Evolutionary conservation across 1,140 invertebrate species (phyloP), one percentile per base, ranked within the genome.

Genomic region (Aphaenogaster ashmeadi): DNA sequence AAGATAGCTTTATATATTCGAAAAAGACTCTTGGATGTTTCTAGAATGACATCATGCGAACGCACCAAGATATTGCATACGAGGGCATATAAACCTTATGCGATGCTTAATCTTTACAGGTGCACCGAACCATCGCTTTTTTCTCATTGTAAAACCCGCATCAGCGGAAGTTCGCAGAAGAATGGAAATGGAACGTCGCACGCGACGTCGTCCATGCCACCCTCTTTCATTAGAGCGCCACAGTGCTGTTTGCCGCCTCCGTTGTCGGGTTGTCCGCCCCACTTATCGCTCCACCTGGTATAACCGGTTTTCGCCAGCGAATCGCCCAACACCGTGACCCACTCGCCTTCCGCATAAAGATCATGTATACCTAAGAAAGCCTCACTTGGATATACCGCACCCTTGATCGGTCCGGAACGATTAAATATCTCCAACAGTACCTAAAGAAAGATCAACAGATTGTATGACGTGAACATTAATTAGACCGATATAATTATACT

Each of bases 331-430:
- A 95, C 91, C 9, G 94, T 95, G 5, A 94, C 93, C 94, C 94
- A 95, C 13, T 95, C 94, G 41, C 93, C 93, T 79, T 95, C 94
- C 44, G 86, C 88, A 84, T 94, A 95, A 36, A 95, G 88, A 80
- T 95, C 94, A 75, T 96, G 94, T 67, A 94, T 92, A 1, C 94
- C 95, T 11, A 96, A 81, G n/a, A 91, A 94, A 1, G 94, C 94
- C 38, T 93, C 86, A 18, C 93, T 80, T 0, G 79, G 50, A 60
- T 93, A 93, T 1, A 80, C 80, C 13, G 92, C 92, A 18, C 92
- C 93, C 66, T 91, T 95, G 36, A 93, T 75, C 0, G 88, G 87
- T 5, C 92, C 91, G 0, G 94, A 86, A 52, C 36, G 87, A 64
- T 92, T 92, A 86, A 95, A 95, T 7, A 96, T 88, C 0, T 94